Conservation (phyloP, 2,888 invertebrate genomes). For the Busseola fusca region DNA sequence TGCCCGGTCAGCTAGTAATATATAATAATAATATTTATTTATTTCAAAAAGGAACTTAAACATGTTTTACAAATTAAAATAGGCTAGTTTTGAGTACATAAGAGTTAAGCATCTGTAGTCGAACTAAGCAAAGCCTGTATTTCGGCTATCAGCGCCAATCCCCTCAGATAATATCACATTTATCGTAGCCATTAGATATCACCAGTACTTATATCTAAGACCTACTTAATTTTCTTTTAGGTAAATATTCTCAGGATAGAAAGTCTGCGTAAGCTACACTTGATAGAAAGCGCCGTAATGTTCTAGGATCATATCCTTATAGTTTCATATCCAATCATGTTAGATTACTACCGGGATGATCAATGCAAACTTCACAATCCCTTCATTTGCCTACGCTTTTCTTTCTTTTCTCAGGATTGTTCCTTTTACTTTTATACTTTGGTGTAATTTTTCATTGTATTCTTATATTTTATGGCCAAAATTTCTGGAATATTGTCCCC, state of each 20-base stretch:
- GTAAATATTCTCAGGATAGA: conserved; percentile 1
- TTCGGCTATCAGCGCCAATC: too few species aligned
- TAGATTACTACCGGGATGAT: conserved; percentile 19
- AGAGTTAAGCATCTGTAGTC: too few species aligned
- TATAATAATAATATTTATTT: too few species aligned
- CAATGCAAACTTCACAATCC: conserved; percentile 30
- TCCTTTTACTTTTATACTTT: not conserved
- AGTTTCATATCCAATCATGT: conserved; percentile 16
- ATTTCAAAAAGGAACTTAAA: too few species aligned
- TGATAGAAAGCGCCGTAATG: conserved; percentile 2
- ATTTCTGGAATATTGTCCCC: not conserved
- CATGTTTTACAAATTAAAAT: too few species aligned
- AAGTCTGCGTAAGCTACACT: not conserved
- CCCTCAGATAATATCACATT: too few species aligned
- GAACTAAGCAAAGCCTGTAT: too few species aligned
- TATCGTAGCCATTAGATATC: too few species aligned
- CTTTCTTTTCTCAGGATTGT: not conserved
- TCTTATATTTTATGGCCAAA: not conserved
- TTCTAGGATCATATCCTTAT: conserved; percentile 10
- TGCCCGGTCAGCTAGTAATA: too few species aligned
- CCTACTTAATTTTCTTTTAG: not conserved
- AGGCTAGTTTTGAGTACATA: too few species aligned
- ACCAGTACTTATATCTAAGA: not conserved
- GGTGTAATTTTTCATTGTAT: not conserved
- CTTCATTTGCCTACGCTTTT: conserved; percentile 7